phyloP scores from a whole-genome alignment of 1,140 invertebrate genomes.

The Aphidius ervi region DNA sequence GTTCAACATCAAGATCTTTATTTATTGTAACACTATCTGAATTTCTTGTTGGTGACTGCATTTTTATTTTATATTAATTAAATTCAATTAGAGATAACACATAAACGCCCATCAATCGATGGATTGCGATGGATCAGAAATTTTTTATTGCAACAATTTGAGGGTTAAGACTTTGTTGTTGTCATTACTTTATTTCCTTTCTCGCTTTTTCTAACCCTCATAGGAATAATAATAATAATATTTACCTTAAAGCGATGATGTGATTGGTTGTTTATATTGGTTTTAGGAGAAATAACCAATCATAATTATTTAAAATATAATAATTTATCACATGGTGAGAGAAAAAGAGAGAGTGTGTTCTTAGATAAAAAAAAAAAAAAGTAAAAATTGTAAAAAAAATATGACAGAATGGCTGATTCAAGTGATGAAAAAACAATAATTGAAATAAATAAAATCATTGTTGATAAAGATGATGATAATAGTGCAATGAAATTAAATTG shows the following conservation, averaged over 20 bases:
- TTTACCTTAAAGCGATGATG: too few relatives aligned
- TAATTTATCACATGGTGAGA: too few relatives aligned
- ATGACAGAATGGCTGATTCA: constrained; percentile 34
- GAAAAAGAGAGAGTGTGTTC: too few relatives aligned
- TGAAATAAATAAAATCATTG: constrained; percentile 2
- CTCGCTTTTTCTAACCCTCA: not conserved
- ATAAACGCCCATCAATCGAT: constrained; percentile 23
- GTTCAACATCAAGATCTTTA: constrained; percentile 64
- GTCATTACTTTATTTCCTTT: not conserved
- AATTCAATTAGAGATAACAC: constrained; percentile 3
- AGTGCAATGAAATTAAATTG: constrained; percentile 14
- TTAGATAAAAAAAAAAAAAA: too few relatives aligned
- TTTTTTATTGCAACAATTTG: too few relatives aligned
- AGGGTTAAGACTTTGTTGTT: constrained; percentile 6
- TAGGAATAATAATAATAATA: too few relatives aligned
- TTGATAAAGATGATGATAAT: constrained; percentile 9
- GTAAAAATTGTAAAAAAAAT: constrained; percentile 10
- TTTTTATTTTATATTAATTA: constrained; percentile 23
- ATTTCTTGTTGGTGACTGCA: constrained; percentile 29
- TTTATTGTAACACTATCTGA: constrained; percentile 31
- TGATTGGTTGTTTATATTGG: not conserved
- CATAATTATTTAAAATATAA: not conserved
- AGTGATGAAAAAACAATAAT: constrained; percentile 11
- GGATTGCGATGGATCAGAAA: not conserved
- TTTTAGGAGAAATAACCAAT: constrained; percentile 7